Evolutionary conservation across 30 jellyfish, hydroid and myxozoan genomes (phyloP).

Genomic region (Cassiopea xamachana): DNA sequence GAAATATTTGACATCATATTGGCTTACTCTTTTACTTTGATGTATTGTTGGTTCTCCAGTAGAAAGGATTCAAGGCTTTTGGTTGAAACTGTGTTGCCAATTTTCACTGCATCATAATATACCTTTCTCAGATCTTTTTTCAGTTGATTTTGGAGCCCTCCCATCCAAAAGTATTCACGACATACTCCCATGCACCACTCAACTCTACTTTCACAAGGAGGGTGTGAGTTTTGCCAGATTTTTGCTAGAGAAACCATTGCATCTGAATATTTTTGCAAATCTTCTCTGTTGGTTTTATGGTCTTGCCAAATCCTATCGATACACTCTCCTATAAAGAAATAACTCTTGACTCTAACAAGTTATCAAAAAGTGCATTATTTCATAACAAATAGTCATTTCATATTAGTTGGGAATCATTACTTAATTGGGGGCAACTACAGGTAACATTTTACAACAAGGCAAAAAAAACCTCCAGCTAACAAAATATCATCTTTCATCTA

Average conservation of each 20-base stretch:
- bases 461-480: no score
- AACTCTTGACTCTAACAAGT: background rate
- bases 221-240: constrained; percentile 68
- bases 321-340: background rate
- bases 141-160: constrained; percentile 64
- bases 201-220: constrained; percentile 65
- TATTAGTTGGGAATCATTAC: no score
- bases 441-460: no score
- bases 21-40: background rate
- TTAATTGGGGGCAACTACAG: no score
- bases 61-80: constrained; percentile 12
- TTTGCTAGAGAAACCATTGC: constrained; percentile 85
- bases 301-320: constrained; percentile 71
- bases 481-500: no score
- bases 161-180: constrained; percentile 63
- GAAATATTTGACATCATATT: no score
- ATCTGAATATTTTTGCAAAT: constrained; percentile 56
- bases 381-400: no score
- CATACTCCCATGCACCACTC: constrained; percentile 74
- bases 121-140: constrained; percentile 42
- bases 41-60: background rate
- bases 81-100: background rate
- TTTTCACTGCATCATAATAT: constrained; percentile 18
- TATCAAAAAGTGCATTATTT: no score
- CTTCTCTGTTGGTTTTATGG: constrained; percentile 25